phyloP scores from a whole-genome alignment of 2,797 vertebrate genomes.

The Pangasius larnaudii region DNA sequence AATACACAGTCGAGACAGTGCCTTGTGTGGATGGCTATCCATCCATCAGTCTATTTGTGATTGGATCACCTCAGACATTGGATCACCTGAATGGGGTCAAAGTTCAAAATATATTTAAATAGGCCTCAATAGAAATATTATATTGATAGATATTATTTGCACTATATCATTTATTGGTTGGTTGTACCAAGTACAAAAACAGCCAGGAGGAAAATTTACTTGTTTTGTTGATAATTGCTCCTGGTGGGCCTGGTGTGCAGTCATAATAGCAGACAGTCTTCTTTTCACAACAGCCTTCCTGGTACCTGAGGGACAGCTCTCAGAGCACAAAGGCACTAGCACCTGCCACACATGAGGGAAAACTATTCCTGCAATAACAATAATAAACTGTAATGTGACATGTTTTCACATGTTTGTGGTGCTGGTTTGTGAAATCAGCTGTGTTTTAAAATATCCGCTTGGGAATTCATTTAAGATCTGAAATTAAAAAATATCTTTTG shows the following conservation, averaged over 20 bases:
- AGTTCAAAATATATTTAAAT: constrained; percentile 28
- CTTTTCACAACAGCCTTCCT: constrained; percentile 56
- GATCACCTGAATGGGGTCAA: background rate
- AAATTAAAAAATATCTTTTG: background rate
- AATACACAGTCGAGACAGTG: background rate
- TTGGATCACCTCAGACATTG: background rate
- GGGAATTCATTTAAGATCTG: background rate
- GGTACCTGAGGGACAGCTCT: constrained; percentile 53
- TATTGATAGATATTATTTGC: background rate
- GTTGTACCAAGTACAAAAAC: constrained; percentile 9
- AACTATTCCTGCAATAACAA: constrained; percentile 30
- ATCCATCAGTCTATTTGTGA: background rate
- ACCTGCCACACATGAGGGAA: constrained; percentile 56
- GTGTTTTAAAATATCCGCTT: background rate
- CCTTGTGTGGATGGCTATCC: background rate
- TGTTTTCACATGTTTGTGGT: constrained; percentile 48
- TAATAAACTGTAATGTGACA: constrained; percentile 42
- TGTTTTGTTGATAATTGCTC: constrained; percentile 57
- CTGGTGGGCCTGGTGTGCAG: constrained; percentile 55
- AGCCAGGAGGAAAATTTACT: constrained; percentile 13
- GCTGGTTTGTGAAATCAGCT: constrained; percentile 3
- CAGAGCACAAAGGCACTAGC: constrained; percentile 53
- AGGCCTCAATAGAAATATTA: background rate
- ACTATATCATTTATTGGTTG: constrained; percentile 6
- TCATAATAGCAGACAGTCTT: constrained; percentile 59